Conservation (phyloP, 2,888 invertebrate genomes). For the Drosophila pseudotakahashii region DNA sequence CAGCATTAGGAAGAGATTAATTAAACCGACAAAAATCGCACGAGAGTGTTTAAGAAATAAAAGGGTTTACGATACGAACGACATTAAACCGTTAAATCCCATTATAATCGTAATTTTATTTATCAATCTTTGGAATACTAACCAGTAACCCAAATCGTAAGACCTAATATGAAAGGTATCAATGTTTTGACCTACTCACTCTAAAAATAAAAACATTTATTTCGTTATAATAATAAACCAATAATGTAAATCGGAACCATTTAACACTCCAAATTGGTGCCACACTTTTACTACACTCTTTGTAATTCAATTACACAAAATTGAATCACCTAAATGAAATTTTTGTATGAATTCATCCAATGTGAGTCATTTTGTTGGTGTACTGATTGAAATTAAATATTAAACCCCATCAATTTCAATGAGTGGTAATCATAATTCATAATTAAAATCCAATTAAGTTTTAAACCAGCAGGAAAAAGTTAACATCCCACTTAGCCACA, state of each 20-base stretch:
- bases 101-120: not conserved
- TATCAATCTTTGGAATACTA: not conserved
- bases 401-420: not conserved
- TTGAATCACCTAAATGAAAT: not conserved
- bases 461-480: not conserved
- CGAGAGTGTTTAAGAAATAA: constrained; percentile 1
- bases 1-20: constrained; percentile 5
- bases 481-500: constrained; percentile 1
- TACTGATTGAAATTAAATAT: not conserved
- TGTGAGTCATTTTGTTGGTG: not conserved
- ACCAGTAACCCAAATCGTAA: no score
- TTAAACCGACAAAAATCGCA: not conserved
- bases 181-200: no score
- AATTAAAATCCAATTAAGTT: constrained; percentile 13
- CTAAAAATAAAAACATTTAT: no score
- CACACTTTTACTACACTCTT: not conserved
- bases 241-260: not conserved
- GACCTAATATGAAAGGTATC: no score
- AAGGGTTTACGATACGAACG: not conserved
- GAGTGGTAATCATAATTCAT: not conserved
- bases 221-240: not conserved
- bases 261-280: not conserved
- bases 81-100: not conserved
- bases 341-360: not conserved
- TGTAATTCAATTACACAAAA: not conserved